These are phyloP conservation scores for Dermatemys mawii DNA, from an alignment of 2,113 vertebrate species.

Conservation along the genomic window DNA sequence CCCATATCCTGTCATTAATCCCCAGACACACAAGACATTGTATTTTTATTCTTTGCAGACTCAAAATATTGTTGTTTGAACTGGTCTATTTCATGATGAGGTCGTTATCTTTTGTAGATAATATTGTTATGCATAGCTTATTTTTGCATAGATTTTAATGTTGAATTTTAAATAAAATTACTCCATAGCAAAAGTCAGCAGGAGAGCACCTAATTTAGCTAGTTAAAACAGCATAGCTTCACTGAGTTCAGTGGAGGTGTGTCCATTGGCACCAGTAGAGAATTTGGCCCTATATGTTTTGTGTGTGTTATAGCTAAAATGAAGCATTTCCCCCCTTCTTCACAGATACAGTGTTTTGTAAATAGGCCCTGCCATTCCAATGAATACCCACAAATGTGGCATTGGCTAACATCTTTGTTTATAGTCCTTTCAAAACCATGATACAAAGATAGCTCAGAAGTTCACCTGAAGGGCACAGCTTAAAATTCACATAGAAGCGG, in stretches of 20 bases:
- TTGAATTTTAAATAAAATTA: neutral
- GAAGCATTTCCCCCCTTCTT: neutral
- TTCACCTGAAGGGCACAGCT: neutral
- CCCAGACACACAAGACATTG: neutral
- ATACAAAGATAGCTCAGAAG: neutral
- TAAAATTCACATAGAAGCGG: neutral
- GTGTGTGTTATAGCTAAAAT: neutral
- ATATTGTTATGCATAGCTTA: conserved; percentile 1
- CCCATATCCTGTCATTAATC: neutral
- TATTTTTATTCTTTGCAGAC: neutral
- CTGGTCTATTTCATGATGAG: neutral
- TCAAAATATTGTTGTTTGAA: neutral
- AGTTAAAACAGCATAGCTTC: neutral
- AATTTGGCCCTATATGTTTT: neutral
- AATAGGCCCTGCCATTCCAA: neutral
- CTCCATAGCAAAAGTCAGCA: neutral
- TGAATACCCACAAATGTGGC: neutral
- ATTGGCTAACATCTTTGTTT: neutral
- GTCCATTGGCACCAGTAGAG: neutral
- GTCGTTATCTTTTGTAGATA: neutral
- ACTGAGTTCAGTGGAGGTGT: neutral
- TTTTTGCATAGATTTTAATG: neutral
- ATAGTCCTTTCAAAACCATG: neutral
- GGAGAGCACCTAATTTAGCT: neutral
- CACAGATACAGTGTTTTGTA: neutral